Evolutionary conservation across 2,888 invertebrate species (phyloP), one percentile per base, ranked within the genome.

Genomic region (Trichacis sp.): DNA sequence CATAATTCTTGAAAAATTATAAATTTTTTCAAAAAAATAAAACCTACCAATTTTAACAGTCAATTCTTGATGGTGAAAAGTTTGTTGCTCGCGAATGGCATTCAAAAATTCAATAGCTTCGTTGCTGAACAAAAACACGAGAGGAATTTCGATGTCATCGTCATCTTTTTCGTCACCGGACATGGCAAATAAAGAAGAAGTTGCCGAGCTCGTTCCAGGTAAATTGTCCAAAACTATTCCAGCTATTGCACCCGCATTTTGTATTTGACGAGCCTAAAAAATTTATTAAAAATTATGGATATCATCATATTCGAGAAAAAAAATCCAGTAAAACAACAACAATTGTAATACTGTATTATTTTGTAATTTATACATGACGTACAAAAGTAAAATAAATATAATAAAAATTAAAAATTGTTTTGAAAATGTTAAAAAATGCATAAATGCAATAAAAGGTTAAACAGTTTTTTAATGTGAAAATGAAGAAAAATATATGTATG

Each of bases 111-210:
- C 88, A 11, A 86, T 84, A 1, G 92, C 94, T 83, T 97, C 96
- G 61, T 88, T 87, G 4, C 89, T 88, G 82, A 94, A 97, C 53
- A 97, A 88, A 82, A 97, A 97, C 6, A 96, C 93, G n/a, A 95
- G 89, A 0, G 97, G 96, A 77, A 97, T 96, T 69, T 86, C 88
- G 5, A 97, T 92, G 81, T 96, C 94, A 71, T 93, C 92, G 1
- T 86, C 89, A 36, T 76, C 77, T 52, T 77, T 80, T 0, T 95
- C 96, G 84, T 98, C 97, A 1, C 96, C 96, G 0, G 96, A 96
- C 98, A 98, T 98, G 2, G 96, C 96, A 86, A 98, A 98, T 86
- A 96, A 89, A 0, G 94, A 92, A 1, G 93, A 91, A 50, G 88
- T 90, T 24, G 90, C 88, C 42, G 92, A 89, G 53, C 92, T 92